Conservation (phyloP, 2,888 invertebrate genomes). For the Caenorhabditis sulstoni region DNA sequence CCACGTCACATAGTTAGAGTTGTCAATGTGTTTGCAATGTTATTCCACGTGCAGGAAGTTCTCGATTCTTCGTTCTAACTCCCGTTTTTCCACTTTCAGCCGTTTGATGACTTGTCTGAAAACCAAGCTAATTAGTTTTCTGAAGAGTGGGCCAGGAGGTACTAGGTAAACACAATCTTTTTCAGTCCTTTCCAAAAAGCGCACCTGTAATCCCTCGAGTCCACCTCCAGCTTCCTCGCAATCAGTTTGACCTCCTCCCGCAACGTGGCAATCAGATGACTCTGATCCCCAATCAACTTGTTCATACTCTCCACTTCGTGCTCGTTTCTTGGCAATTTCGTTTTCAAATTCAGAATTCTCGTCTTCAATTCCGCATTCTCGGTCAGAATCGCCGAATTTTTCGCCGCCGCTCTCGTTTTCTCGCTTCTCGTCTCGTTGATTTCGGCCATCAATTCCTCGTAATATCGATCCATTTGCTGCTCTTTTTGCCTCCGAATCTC, state of each 20-base stretch:
- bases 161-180: no score
- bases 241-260: conserved; percentile 65
- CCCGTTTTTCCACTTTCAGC: conserved; percentile 51
- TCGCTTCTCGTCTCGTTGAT: conserved; percentile 33
- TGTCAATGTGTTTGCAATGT: conserved; percentile 2
- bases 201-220: conserved; percentile 60
- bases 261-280: conserved; percentile 65
- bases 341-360: conserved; percentile 24
- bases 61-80: conserved; percentile 52
- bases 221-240: conserved; percentile 60
- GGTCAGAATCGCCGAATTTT: conserved; percentile 17
- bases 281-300: conserved; percentile 64
- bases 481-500: conserved; percentile 30
- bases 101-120: conserved; percentile 46
- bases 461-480: conserved; percentile 31
- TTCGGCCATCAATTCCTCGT: conserved; percentile 25
- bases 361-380: conserved; percentile 30
- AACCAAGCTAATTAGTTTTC: no score
- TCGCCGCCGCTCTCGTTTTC: conserved; percentile 27
- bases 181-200: conserved; percentile 8
- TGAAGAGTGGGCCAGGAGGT: no score
- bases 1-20: no score
- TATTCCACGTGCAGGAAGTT: conserved; percentile 42
- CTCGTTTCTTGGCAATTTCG: conserved; percentile 21
- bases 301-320: conserved; percentile 58